Base-by-base conservation (phyloP, 2,113 vertebrate species). In the Neodon shergylaensis region DNA sequence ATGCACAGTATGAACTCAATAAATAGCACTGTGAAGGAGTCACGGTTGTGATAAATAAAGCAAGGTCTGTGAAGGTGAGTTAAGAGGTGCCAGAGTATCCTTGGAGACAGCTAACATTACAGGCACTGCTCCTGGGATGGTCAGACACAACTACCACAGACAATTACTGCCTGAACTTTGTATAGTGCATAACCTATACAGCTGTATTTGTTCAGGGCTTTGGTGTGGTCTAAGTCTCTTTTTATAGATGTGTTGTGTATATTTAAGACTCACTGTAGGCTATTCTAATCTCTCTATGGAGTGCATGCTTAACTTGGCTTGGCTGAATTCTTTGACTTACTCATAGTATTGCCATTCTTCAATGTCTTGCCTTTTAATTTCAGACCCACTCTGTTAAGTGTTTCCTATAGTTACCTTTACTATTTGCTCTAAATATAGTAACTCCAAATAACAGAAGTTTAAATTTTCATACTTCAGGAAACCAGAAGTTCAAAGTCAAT, bases 401-500 rank as follows among this genome's bases (percentile, higher is more conserved):
- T 81, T 86, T 84, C 22, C 31, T 84, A 63, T 52, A 28, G 8
- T 22, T 91, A 5, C 7, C 24, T 22, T 73, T 74, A 61, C 13
- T 92, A 82, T 68, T 89, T 44, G 83, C n/a, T 52, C 31, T 19
- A 84, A 90, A 88, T 19, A 10, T 61, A 0, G 36, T 16, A 12
- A 42, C 4, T 54, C 84, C 28, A 91, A 58, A 14, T 19, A 81
- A 52, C 4, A 87, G 42, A 95, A 52, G 72, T n/a, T 10, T 73
- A 73, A 47, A 86, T 13, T 77, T 11, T 93, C 24, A 76, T 4
- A 76, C 26, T 91, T 89, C n/a, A n/a, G 7, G 63, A 95, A 44
- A 26, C 24, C 24, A 95, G n/a, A 82, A 58, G n/a, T 91, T 42
- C 58, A 79, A 85, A 93, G 68, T 74, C 77, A 93, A 86, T 2